A percentile compares a stretch with the other conserved stretches of the same genome.
These are phyloP conservation scores for Hemiscyllium ocellatum DNA, from an alignment of 2,113 vertebrate species.

Conservation along the genomic window DNA sequence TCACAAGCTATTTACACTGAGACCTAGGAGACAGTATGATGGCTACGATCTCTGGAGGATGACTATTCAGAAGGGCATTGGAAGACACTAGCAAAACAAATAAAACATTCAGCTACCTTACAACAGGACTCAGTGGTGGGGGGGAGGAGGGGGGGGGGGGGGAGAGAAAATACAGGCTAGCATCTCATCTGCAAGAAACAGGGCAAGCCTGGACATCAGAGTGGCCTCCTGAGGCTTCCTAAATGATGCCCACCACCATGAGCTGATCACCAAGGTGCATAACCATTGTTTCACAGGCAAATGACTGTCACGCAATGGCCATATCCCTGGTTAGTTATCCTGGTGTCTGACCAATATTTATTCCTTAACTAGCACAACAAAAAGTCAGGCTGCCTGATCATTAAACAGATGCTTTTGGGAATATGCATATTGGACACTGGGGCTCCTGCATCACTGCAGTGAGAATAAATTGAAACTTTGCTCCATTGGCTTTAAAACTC, in stretches of 20 bases:
- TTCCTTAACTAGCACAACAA: not conserved
- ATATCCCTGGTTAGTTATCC: not conserved
- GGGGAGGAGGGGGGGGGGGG: no score
- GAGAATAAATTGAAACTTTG: no score
- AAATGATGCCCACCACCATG: not conserved
- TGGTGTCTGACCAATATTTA: not conserved
- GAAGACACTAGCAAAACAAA: not conserved
- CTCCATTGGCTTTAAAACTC: no score
- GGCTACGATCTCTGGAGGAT: not conserved
- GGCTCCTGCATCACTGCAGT: not conserved
- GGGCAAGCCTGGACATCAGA: not conserved
- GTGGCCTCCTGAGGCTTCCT: not conserved
- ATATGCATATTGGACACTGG: not conserved
- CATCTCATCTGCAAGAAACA: not conserved
- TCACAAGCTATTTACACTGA: no score
- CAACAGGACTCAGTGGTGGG: no score
- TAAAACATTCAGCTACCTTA: not conserved
- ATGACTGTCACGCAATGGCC: no score
- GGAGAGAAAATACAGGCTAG: not conserved
- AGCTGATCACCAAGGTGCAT: no score
- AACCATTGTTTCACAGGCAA: no score
- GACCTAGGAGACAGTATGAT: not conserved
- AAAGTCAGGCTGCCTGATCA: not conserved
- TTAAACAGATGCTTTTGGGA: not conserved
- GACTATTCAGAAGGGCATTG: not conserved